phyloP scores from a whole-genome alignment of 2,888 invertebrate species.

The Yponomeuta plumbellus region DNA sequence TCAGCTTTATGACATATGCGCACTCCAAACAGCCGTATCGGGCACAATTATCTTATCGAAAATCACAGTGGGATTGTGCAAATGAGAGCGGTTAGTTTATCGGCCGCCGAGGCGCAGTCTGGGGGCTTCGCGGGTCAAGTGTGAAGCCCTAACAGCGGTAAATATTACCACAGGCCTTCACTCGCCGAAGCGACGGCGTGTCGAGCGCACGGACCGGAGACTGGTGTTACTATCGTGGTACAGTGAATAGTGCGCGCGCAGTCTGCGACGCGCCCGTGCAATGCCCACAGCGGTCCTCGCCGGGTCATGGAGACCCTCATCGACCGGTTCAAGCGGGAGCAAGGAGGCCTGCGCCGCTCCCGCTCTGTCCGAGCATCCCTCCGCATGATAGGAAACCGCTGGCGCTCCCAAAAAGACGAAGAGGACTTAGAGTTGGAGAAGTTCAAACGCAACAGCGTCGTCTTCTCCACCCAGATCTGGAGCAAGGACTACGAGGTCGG shows the following conservation, averaged over 20 bases:
- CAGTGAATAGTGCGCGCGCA: constrained; percentile 58
- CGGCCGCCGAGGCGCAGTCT: constrained; percentile 36
- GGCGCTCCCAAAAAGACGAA: constrained; percentile 69
- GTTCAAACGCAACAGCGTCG: constrained; percentile 54
- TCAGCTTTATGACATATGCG: constrained; percentile 54
- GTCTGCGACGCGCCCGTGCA: constrained; percentile 65
- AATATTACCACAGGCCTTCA: constrained; percentile 51
- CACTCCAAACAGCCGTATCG: constrained; percentile 52
- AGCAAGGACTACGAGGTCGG: constrained; percentile 60
- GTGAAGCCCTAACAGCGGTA: neutral
- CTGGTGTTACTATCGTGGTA: constrained; percentile 70
- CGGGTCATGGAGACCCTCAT: constrained; percentile 74
- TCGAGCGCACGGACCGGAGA: constrained; percentile 65
- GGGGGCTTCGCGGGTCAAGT: constrained; percentile 39
- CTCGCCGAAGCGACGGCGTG: constrained; percentile 58
- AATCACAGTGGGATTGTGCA: constrained; percentile 54
- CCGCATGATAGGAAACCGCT: constrained; percentile 79
- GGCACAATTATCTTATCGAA: constrained; percentile 55
- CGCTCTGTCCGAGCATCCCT: constrained; percentile 83
- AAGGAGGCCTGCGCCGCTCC: constrained; percentile 76
- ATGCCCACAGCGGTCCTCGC: constrained; percentile 53
- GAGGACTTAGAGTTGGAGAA: constrained; percentile 47
- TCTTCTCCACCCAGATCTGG: constrained; percentile 59
- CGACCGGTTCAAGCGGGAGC: constrained; percentile 71
- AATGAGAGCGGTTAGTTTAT: constrained; percentile 64